These are phyloP conservation scores for Caiman crocodilus DNA, from an alignment of 2,797 vertebrate species.

Conservation along the genomic window DNA sequence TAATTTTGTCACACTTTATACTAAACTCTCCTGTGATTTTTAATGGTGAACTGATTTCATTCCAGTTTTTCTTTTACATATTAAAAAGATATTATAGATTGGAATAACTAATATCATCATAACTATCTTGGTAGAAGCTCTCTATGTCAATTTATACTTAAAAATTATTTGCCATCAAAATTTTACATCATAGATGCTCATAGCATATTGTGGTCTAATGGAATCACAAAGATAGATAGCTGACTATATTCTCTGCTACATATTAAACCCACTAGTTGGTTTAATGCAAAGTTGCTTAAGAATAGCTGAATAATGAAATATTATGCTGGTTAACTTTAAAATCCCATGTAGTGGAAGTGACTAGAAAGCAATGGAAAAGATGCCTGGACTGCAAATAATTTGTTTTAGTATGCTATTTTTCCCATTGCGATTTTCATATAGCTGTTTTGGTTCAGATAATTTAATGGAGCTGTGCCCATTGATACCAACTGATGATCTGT, in stretches of 20 bases:
- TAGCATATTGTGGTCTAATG: constrained; percentile 23
- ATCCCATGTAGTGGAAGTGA: background rate
- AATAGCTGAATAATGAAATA: constrained; percentile 31
- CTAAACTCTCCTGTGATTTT: constrained; percentile 34
- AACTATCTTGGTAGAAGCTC: constrained; percentile 52
- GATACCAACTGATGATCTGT: background rate
- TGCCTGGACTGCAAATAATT: background rate
- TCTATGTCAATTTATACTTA: constrained; percentile 59
- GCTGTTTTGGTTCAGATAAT: constrained; percentile 28
- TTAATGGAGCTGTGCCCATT: constrained; percentile 10
- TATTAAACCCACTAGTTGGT: constrained; percentile 50
- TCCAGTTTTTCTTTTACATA: constrained; percentile 43
- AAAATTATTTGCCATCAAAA: constrained; percentile 57
- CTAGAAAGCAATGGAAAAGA: background rate
- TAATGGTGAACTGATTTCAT: constrained; percentile 16
- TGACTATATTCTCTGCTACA: constrained; percentile 1
- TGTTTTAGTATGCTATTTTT: constrained; percentile 28
- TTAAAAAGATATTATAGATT: constrained; percentile 41
- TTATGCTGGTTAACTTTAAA: background rate
- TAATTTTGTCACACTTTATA: constrained; percentile 14
- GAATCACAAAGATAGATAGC: constrained; percentile 68
- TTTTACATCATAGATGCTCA: constrained; percentile 57
- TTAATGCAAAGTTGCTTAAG: constrained; percentile 56
- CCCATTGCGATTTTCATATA: background rate
- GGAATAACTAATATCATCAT: constrained; percentile 41